Evolutionary conservation across 2,797 vertebrate genomes (phyloP), one percentile per base, ranked within the genome.

Genomic region (Meriones psammophilus): DNA sequence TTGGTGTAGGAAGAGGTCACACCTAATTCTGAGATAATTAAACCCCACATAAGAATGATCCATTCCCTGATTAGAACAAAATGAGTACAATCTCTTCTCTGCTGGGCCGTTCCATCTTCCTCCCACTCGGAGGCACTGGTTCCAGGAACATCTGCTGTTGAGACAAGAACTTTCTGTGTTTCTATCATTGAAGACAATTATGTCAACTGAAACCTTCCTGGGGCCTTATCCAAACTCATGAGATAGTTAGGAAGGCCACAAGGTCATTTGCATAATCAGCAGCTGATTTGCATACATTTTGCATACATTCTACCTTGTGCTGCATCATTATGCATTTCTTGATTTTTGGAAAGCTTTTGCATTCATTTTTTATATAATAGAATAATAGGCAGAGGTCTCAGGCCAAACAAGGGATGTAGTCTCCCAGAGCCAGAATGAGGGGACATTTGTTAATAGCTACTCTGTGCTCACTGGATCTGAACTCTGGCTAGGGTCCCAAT

Each of bases 1-100:
- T 86, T 94, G 39, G 93, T 86, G 95, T 46, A 88, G 69, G 66
- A 95, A 84, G 79, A 94, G 79, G 86, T 60, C 91, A 89, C 28
- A n/a, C 26, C 18, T 91, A 76, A 83, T 88, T 94, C 89, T 80
- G 93, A 95, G 83, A 56, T 93, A 77, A 97, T 94, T 94, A 97
- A 91, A 39, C 56, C 42, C 36, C 50, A 30, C n/a, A 1, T 91
- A 89, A 97, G 92, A 83, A 96, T 91, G 8, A 54, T 74, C 83
- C 46, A 1, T 46, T 73, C 83, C 8, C 71, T 71, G 89, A 91
- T 80, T 86, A 62, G 87, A 80, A n/a, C 56, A 36, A 15, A 95
- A 85, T 46, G 80, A 91, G 36, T 60, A 33, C 22, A 42, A 42
- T 87, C 60, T 79, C 74, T 30, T 94, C 56, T 85, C 84, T 39